Evolutionary conservation across 2,888 invertebrate genomes (phyloP).

Genomic region (Brenthis ino): DNA sequence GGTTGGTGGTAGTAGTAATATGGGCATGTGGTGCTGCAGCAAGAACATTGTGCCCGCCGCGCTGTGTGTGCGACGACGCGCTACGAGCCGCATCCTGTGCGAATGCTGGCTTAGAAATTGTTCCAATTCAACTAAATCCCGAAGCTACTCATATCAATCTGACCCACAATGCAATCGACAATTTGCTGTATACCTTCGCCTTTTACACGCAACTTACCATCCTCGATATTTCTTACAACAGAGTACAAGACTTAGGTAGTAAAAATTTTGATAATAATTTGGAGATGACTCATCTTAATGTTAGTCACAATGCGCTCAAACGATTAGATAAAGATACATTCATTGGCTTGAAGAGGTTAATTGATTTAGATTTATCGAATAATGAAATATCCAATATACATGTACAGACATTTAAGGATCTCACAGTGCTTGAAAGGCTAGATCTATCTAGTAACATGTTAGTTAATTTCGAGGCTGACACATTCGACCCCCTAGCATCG

Average conservation of each 20-base stretch:
- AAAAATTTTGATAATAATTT: constrained; percentile 91
- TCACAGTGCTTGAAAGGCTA: constrained; percentile 87
- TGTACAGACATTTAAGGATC: constrained; percentile 89
- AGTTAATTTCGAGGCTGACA: constrained; percentile 86
- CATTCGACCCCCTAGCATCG: constrained; percentile 86
- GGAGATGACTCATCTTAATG: constrained; percentile 87
- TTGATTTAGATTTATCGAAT: constrained; percentile 87
- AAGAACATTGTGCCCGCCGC: constrained; percentile 88
- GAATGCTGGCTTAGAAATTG: constrained; percentile 90
- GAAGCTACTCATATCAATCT: constrained; percentile 91
- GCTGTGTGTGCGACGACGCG: constrained; percentile 91
- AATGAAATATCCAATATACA: constrained; percentile 90
- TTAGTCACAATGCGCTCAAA: constrained; percentile 89
- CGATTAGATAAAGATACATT: constrained; percentile 89
- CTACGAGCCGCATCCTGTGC: constrained; percentile 89
- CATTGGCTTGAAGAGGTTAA: constrained; percentile 86
- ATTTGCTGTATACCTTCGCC: constrained; percentile 88
- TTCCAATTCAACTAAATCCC: constrained; percentile 94
- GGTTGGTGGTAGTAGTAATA: constrained; percentile 79
- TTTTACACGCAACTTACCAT: constrained; percentile 91
- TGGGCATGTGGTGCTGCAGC: constrained; percentile 80
- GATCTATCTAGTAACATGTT: constrained; percentile 90
- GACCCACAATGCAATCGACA: constrained; percentile 91
- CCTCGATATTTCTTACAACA: constrained; percentile 92
- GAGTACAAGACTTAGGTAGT: constrained; percentile 89